Base-by-base conservation (phyloP, 2,797 vertebrate species). In the Pristis pectinata region DNA sequence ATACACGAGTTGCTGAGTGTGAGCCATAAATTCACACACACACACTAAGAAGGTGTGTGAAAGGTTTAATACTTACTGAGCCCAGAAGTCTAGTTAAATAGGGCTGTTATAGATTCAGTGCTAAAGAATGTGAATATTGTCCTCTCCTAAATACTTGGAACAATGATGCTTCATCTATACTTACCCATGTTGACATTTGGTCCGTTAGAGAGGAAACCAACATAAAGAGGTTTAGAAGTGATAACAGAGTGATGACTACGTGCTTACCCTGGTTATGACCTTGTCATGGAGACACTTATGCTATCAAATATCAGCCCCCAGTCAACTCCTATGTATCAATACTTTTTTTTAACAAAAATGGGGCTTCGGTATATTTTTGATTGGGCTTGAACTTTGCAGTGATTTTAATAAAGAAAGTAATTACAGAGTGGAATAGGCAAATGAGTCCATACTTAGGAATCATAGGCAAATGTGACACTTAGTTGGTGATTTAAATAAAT, bases 61-160 rank as follows among this genome's bases (percentile, higher is more conserved):
- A 95, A 95, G 95, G 95, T 95, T 95, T 96, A 95, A 96, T 96
- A 92, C 70, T 95, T 96, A 96, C 95, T 95, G 95, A 96, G 96
- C 96, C 96, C 94, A 95, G 95, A 96, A 96, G 96, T 95, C 96
- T 94, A 95, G 96, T 96, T 96, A 96, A 96, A 96, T 95, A 95
- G 94, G 44, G 95, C 96, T 97, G 96, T 97, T 97, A 96, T 95
- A 95, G 96, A 96, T 96, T 96, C 96, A 76, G 44, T 94, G 34
- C 95, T 96, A 95, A 96, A 96, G 96, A 97, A 97, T 96, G 96
- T 96, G 96, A 96, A 95, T 96, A 95, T 96, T 95, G 95, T 95
- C 95, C 96, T 10, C 37, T 72, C 92, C 44, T 74, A 94, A 94
- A 93, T 93, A 72, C 67, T 74, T 72, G n/a, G 67, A 72, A 94